phyloP scores from a whole-genome alignment of 1,140 invertebrate species.

The Maniola jurtina region DNA sequence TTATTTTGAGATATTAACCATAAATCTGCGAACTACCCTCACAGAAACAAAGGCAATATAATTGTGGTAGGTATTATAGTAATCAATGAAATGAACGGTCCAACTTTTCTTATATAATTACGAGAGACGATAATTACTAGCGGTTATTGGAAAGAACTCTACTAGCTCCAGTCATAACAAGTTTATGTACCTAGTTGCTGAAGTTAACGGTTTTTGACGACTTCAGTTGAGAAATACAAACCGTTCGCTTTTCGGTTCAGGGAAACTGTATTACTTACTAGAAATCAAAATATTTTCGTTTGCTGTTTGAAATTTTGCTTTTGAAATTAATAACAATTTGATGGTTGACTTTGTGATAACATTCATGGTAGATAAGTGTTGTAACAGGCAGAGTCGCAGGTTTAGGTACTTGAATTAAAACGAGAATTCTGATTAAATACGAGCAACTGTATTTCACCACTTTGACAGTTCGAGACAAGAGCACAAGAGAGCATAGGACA shows the following conservation, averaged over 20 bases:
- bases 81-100: constrained; percentile 12
- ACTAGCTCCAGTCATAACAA: constrained; percentile 19
- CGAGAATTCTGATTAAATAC: too few species aligned
- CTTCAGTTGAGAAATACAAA: background rate
- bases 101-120: constrained; percentile 22
- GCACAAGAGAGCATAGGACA: too few species aligned
- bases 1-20: background rate
- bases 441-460: too few species aligned
- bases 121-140: constrained; percentile 22
- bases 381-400: too few species aligned
- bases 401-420: too few species aligned
- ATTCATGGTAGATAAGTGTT: too few species aligned
- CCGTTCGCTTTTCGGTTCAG: background rate
- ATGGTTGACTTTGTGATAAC: too few species aligned
- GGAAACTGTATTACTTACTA: background rate
- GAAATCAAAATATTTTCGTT: background rate
- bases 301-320: background rate
- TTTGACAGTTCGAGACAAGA: too few species aligned
- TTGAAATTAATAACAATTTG: too few species aligned
- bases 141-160: constrained; percentile 22
- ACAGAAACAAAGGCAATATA: background rate
- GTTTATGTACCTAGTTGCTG: constrained; percentile 13
- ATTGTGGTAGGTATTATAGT: background rate
- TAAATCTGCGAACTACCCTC: background rate
- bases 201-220: constrained; percentile 16